Base-by-base conservation (phyloP, 2,797 vertebrate species). In the Mareca strepera region DNA sequence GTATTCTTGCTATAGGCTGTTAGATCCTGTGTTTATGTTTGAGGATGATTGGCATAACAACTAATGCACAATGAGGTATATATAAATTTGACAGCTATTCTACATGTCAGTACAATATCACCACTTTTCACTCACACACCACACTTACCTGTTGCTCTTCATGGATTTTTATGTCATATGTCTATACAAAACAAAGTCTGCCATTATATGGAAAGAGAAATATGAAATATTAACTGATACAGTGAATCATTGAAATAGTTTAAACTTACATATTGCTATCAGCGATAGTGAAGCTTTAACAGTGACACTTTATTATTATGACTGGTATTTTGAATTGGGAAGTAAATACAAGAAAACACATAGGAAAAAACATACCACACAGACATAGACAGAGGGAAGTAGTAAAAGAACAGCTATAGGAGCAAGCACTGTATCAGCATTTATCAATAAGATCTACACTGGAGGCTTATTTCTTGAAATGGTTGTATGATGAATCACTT, bases 1-100 rank as follows among this genome's bases (percentile, higher is more conserved):
- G 4, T 74, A 26, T 81, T 75, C 31, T 70, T 82, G 12, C 12
- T 83, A 89, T 66, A 58, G 16, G 26, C 41, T 83, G 39, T 72
- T 86, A 60, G 8, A 53, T 44, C n/a, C 79, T 80, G 33, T 8
- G 7, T 17, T 78, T 78, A 26, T 63, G 3, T 76, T 86, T 92
- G 63, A 87, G 59, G 10, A 70, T 89, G 83, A 91, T 12, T 95
- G 90, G 63, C 81, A 29, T 12, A 84, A 63, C 9, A 86, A 28
- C 9, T 82, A 86, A 92, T 77, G 43, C 17, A 88, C 35, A 82
- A n/a, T 68, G 86, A 93, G 9, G 9, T 73, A 59, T 66, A 48
- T 46, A 22, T 70, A 64, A 68, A 62, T 29, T 66, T 82, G 64
- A 77, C 41, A 88, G 12, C 44, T 77, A 41, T 88, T 74, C 37